These are phyloP conservation scores for Galerucella nymphaeae DNA, from an alignment of 2,888 invertebrate species.

Conservation along the genomic window DNA sequence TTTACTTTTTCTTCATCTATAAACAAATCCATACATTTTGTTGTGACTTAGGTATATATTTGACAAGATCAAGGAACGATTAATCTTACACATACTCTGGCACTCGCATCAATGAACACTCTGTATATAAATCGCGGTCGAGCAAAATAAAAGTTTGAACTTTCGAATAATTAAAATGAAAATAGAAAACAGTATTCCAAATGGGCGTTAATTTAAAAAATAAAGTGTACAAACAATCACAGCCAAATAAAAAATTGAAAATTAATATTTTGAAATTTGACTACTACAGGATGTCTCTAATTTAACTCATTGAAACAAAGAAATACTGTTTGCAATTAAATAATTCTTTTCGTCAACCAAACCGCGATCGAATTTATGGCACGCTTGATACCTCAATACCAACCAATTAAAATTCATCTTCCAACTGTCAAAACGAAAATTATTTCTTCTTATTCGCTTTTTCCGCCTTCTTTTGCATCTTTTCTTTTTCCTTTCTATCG, in stretches of 20 bases:
- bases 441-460: conserved; percentile 75
- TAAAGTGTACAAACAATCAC: neutral
- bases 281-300: neutral
- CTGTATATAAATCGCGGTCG: neutral
- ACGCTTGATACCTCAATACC: conserved; percentile 1
- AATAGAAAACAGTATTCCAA: neutral
- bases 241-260: neutral
- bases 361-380: conserved; percentile 1
- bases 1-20: neutral
- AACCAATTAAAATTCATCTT: neutral
- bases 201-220: neutral
- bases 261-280: neutral
- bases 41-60: conserved; percentile 35
- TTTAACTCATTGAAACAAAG: neutral
- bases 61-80: conserved; percentile 42
- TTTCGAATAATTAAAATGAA: neutral
- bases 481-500: conserved; percentile 84
- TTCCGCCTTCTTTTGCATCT: conserved; percentile 87
- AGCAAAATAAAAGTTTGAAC: neutral
- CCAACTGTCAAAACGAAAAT: neutral
- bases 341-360: neutral
- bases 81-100: conserved; percentile 30
- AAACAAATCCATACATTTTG: conserved; percentile 42
- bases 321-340: neutral
- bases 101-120: conserved; percentile 25